phyloP scores from a whole-genome alignment of 2,888 invertebrate genomes.

The Pemphredon lugubris region DNA sequence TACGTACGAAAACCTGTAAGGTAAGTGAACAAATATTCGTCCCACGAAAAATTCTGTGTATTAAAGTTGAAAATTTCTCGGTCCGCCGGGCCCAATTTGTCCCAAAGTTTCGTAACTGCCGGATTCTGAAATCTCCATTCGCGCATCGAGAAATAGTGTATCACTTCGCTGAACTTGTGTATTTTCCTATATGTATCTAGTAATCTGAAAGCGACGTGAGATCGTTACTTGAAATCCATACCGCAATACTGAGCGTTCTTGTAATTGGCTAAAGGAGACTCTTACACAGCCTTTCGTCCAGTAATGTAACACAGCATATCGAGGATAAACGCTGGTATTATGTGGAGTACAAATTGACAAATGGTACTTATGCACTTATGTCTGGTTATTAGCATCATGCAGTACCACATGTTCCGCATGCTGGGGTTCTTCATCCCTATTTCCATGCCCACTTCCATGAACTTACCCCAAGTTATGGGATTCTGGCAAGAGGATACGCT shows the following conservation, averaged over 20 bases:
- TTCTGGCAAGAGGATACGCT: constrained; percentile 92
- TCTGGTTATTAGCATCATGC: constrained; percentile 83
- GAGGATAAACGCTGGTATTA: constrained; percentile 84
- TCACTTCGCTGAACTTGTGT: constrained; percentile 86
- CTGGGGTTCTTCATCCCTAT: constrained; percentile 83
- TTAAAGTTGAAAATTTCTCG: constrained; percentile 87
- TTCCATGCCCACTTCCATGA: constrained; percentile 82
- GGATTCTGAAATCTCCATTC: constrained; percentile 88
- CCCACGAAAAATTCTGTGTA: constrained; percentile 88
- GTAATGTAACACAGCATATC: constrained; percentile 82
- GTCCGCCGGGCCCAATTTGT: constrained; percentile 83
- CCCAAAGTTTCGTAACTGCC: constrained; percentile 85
- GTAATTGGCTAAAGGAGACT: background rate
- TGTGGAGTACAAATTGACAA: constrained; percentile 83
- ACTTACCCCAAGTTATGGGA: constrained; percentile 89
- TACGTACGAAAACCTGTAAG: constrained; percentile 88
- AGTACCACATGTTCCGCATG: constrained; percentile 85
- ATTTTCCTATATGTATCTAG: constrained; percentile 88
- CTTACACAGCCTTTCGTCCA: constrained; percentile 85
- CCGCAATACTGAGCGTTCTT: too few species aligned
- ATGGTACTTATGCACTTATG: constrained; percentile 83
- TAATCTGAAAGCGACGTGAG: constrained; percentile 77
- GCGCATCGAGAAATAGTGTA: constrained; percentile 89
- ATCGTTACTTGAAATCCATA: background rate
- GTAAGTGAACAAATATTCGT: constrained; percentile 85